phyloP scores from a whole-genome alignment of 1,140 invertebrate species.

The Zaprionus davidi region DNA sequence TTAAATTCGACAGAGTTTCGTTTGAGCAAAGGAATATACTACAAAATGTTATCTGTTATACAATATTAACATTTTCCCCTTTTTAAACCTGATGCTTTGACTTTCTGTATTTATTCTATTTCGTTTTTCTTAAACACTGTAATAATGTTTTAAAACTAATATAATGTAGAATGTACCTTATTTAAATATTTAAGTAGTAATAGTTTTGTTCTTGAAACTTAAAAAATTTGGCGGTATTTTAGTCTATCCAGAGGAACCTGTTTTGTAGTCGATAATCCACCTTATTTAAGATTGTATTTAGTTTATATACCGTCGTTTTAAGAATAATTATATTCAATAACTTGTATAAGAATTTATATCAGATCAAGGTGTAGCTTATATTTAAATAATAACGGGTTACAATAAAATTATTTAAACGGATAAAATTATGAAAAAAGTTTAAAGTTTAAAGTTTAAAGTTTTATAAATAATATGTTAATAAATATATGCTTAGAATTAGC shows the following conservation, averaged over 20 bases:
- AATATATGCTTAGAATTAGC: no score
- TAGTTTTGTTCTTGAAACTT: conserved; percentile 85
- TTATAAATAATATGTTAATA: conserved; percentile 69
- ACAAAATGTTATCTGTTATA: no score
- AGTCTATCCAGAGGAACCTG: conserved; percentile 86
- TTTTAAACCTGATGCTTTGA: no score
- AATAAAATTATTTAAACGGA: conserved; percentile 83
- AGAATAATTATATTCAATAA: conserved; percentile 85
- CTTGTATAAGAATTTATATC: no score
- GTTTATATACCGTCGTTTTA: conserved; percentile 85
- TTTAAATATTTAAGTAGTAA: conserved; percentile 83
- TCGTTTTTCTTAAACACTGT: no score
- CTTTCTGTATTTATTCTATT: no score
- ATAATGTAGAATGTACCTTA: not conserved
- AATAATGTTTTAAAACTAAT: no score
- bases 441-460: no score
- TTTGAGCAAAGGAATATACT: not conserved
- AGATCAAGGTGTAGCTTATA: no score
- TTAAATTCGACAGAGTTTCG: not conserved
- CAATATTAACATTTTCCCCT: no score
- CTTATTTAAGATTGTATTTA: no score
- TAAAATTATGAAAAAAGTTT: conserved; percentile 81
- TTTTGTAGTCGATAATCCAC: conserved; percentile 86
- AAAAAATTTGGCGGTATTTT: conserved; percentile 86
- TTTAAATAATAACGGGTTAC: conserved; percentile 85